Evolutionary conservation across 2,888 invertebrate species (phyloP).

Genomic region (Papilio demoleus): DNA sequence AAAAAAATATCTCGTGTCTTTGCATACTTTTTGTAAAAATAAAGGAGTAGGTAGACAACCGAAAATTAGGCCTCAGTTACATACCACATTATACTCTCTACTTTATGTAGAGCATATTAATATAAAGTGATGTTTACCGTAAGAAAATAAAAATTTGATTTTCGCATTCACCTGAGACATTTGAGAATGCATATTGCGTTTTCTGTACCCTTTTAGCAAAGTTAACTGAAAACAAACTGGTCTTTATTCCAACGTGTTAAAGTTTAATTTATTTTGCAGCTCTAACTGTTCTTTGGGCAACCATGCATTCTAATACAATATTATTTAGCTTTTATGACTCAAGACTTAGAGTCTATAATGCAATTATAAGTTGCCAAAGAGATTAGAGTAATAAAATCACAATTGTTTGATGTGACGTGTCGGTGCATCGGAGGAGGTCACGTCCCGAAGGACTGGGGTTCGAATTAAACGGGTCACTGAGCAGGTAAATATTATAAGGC

Average conservation of each 20-base stretch:
- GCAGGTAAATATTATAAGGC: conserved; percentile 80
- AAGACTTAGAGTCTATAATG: conserved; percentile 13
- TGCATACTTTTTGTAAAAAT: too few relatives aligned
- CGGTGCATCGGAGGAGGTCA: conserved; percentile 68
- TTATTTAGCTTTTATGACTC: conserved; percentile 8
- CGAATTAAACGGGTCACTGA: conserved; percentile 78
- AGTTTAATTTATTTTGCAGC: background rate
- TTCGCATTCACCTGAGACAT: conserved; percentile 1
- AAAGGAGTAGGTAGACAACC: too few relatives aligned
- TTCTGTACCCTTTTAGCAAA: conserved; percentile 3
- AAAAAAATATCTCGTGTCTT: too few relatives aligned
- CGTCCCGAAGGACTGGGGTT: conserved; percentile 58
- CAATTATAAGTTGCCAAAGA: background rate
- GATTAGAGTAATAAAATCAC: conserved; percentile 32
- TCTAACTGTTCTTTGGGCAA: background rate
- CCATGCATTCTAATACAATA: conserved; percentile 4
- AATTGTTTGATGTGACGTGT: conserved; percentile 72
- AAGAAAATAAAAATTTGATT: background rate
- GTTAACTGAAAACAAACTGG: background rate
- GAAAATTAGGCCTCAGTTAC: too few relatives aligned
- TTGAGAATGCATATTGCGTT: conserved; percentile 1
- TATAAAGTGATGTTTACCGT: too few relatives aligned
- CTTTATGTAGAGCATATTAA: too few relatives aligned
- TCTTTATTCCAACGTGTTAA: background rate
- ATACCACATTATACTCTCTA: too few relatives aligned